phyloP scores from a whole-genome alignment of 2,113 vertebrate genomes.

The Scomber japonicus region DNA sequence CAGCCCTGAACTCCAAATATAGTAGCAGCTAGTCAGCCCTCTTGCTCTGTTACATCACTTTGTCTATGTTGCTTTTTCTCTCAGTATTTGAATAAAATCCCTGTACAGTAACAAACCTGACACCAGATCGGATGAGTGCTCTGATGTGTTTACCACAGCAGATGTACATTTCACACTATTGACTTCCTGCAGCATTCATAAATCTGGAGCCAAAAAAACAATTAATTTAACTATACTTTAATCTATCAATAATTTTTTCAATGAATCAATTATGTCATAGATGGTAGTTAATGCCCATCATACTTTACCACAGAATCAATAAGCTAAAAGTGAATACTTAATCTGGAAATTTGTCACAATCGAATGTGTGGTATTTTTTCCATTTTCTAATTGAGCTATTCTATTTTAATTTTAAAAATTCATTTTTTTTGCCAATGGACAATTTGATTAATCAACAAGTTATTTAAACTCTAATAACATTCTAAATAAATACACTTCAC shows the following conservation, averaged over 20 bases:
- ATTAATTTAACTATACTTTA: background rate
- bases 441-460: too few species aligned
- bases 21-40: slow-evolving; percentile 26
- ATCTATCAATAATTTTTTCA: background rate
- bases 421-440: too few species aligned
- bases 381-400: too few species aligned
- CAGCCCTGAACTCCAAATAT: background rate
- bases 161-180: slow-evolving; percentile 52
- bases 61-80: background rate
- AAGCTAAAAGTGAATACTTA: too few species aligned
- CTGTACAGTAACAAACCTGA: slow-evolving; percentile 40
- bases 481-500: too few species aligned
- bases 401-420: too few species aligned
- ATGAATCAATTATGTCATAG: background rate
- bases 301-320: background rate
- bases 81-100: slow-evolving; percentile 42
- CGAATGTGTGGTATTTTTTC: too few species aligned
- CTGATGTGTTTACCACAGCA: slow-evolving; percentile 35
- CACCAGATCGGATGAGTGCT: slow-evolving; percentile 46
- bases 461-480: too few species aligned
- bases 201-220: slow-evolving; percentile 5
- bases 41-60: slow-evolving; percentile 32
- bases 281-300: background rate
- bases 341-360: too few species aligned
- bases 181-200: slow-evolving; percentile 45